phyloP scores from a whole-genome alignment of 2,888 invertebrate genomes.

The Esperia sulphurella region DNA sequence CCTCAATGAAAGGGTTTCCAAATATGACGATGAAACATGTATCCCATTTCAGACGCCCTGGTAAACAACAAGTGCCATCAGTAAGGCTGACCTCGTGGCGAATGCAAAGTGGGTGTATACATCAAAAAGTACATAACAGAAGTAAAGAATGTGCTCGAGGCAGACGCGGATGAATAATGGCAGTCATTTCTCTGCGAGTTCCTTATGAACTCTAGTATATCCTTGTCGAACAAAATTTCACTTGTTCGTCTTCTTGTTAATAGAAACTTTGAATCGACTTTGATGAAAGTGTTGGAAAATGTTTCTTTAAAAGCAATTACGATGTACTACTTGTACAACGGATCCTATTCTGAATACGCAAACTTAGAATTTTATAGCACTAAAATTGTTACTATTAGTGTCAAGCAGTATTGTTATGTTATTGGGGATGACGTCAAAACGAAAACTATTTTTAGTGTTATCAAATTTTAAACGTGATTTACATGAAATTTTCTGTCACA shows the following conservation, averaged over 20 bases:
- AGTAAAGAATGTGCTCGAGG: conserved; percentile 49
- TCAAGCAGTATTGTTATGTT: no score
- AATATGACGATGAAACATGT: conserved; percentile 19
- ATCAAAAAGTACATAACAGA: conserved; percentile 20
- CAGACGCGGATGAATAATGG: conserved; percentile 59
- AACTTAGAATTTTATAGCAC: no score
- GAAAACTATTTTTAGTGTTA: no score
- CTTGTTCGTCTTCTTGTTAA: conserved; percentile 45
- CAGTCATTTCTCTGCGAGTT: conserved; percentile 53
- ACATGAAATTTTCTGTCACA: no score
- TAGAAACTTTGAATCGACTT: conserved; percentile 27
- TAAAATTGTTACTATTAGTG: no score
- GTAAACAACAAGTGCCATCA: conserved; percentile 48
- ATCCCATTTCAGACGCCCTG: conserved; percentile 22
- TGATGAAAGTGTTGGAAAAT: conserved; percentile 2
- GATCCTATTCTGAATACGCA: no score
- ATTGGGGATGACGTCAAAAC: no score
- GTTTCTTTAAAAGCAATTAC: not conserved
- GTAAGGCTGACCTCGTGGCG: conserved; percentile 41
- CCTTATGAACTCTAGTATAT: conserved; percentile 68
- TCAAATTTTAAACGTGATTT: no score
- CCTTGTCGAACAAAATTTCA: conserved; percentile 63
- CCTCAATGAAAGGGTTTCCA: conserved; percentile 3
- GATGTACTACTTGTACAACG: no score
- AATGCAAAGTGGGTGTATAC: conserved; percentile 48